Conservation (phyloP, 2,888 invertebrate species). For the Ochropacha duplaris region DNA sequence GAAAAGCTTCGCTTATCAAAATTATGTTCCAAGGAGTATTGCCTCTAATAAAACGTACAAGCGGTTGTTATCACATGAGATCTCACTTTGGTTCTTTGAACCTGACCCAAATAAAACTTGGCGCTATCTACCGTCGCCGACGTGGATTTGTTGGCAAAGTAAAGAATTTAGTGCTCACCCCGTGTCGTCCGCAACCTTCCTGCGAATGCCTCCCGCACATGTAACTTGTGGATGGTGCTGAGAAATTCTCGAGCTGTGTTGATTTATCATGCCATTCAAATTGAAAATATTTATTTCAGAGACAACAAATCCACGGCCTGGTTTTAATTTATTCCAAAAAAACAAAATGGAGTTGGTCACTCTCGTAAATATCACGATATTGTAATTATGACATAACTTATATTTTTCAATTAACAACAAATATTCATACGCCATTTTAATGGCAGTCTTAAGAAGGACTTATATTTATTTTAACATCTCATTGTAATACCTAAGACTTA, state of each 20-base stretch:
- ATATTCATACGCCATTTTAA: too few species aligned
- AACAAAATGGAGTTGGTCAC: background rate
- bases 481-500: too few species aligned
- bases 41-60: background rate
- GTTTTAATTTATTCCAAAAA: background rate
- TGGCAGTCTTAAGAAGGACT: too few species aligned
- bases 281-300: background rate
- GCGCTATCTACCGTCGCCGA: conserved; percentile 44
- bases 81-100: conserved; percentile 31
- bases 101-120: conserved; percentile 68
- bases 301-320: background rate
- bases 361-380: background rate
- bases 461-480: too few species aligned
- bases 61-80: conserved; percentile 40
- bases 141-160: conserved; percentile 60
- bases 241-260: background rate
- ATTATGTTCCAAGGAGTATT: background rate
- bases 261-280: too few species aligned
- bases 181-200: conserved; percentile 46
- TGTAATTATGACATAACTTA: too few species aligned
- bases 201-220: conserved; percentile 14
- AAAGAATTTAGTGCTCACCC: conserved; percentile 63
- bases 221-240: background rate
- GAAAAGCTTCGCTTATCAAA: too few species aligned
- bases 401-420: too few species aligned